Evolutionary conservation across 2,888 invertebrate species (phyloP).

Genomic region (Tupiocoris notatus): DNA sequence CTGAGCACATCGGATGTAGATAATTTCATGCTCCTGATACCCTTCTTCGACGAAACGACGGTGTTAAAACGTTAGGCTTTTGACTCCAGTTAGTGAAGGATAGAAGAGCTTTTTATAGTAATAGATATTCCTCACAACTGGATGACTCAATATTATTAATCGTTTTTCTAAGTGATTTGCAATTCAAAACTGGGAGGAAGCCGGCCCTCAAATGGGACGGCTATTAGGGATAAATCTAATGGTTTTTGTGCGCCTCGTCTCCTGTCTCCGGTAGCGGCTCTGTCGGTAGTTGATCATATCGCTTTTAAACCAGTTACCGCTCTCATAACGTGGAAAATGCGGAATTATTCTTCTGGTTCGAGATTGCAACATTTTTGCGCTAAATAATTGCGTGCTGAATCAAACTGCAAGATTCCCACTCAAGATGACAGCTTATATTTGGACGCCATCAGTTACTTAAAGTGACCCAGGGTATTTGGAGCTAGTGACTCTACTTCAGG

Average conservation of each 20-base stretch:
- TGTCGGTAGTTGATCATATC: not conserved
- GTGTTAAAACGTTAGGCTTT: not conserved
- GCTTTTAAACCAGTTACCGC: no score
- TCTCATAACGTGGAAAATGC: no score
- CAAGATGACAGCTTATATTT: no score
- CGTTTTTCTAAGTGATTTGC: constrained; percentile 27
- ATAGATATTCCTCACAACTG: constrained; percentile 26
- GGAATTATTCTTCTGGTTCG: no score
- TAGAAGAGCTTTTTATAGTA: constrained; percentile 15
- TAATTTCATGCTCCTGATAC: not conserved
- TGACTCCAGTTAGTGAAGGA: not conserved
- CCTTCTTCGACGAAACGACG: no score
- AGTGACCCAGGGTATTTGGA: no score
- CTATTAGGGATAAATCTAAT: constrained; percentile 37
- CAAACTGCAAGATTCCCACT: no score
- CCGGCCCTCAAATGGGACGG: constrained; percentile 33
- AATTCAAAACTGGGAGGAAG: constrained; percentile 34
- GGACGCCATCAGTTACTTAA: no score
- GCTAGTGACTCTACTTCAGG: no score
- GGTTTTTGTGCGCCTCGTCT: constrained; percentile 5
- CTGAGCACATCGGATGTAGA: not conserved
- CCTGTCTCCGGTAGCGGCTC: not conserved
- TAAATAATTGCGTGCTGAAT: no score
- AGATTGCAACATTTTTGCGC: no score
- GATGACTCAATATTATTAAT: constrained; percentile 36